Evolutionary conservation across 2,113 vertebrate genomes (phyloP), one percentile per base, ranked within the genome.

Genomic region (Cavia aperea): DNA sequence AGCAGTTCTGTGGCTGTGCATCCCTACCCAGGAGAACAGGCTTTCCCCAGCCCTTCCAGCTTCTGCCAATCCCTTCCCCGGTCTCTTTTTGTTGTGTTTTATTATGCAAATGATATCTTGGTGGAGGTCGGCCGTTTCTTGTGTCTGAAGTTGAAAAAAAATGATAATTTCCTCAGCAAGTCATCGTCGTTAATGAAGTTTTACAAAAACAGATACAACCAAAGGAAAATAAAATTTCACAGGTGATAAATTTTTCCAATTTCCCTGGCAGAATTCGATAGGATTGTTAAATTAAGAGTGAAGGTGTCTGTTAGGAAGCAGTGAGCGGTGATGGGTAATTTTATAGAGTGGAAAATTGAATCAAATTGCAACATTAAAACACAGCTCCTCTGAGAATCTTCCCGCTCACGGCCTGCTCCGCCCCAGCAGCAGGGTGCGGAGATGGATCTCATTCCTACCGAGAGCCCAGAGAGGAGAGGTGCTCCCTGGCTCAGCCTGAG

Each of bases 281-380:
- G 98, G 98, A 98, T 98, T 98, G 98, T 98, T 98, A 98, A 98
- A 98, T 98, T 98, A 98, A 98, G 98, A 98, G 98, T 98, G 98
- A 98, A 98, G 98, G 98, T 98, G 98, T 98, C 98, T 98, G 98
- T 97, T 98, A 98, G 97, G 97, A 98, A 97, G 98, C 98, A 98
- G 98, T 97, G 97, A 97, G 97, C 97, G 97, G 98, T 98, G 98
- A 98, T 98, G 98, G 98, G 98, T 98, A 98, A 98, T 98, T 99
- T 99, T 99, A 99, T 99, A 98, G 98, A 98, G 98, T 98, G 98
- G 98, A 99, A 99, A 99, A 99, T 99, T 98, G 98, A 99, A 99
- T 99, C 98, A 98, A 98, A 98, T 98, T 98, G 98, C 99, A 98
- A 98, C 98, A 98, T 98, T 98, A 98, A 98, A 99, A 98, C 97